phyloP scores from a whole-genome alignment of 1,140 invertebrate species.

The Pogonognathellus flavescens region DNA sequence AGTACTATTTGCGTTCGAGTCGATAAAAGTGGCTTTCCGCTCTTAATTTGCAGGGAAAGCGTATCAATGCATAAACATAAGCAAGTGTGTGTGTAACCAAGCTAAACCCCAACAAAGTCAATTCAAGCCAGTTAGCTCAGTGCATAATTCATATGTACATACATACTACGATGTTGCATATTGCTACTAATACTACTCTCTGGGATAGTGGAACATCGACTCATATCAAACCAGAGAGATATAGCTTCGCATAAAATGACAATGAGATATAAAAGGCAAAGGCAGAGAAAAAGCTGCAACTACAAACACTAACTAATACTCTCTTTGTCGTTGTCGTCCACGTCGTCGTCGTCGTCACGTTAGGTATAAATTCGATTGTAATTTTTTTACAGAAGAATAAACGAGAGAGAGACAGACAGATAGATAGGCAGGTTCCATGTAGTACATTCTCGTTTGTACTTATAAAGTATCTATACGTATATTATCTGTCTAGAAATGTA shows the following conservation, averaged over 20 bases:
- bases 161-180: neutral
- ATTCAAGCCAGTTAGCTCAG: neutral
- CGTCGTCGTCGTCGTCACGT: neutral
- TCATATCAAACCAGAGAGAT: too few species aligned
- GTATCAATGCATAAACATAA: slow-evolving; percentile 50
- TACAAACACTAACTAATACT: too few species aligned
- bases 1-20: slow-evolving; percentile 32
- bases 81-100: neutral
- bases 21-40: slow-evolving; percentile 55
- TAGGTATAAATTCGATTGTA: slow-evolving; percentile 11
- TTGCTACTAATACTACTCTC: too few species aligned
- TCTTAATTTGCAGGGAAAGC: slow-evolving; percentile 57
- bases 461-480: too few species aligned
- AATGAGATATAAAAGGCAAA: too few species aligned
- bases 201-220: too few species aligned
- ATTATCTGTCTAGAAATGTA: too few species aligned
- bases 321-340: too few species aligned
- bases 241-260: too few species aligned
- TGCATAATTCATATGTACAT: neutral
- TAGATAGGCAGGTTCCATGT: neutral
- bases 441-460: neutral
- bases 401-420: neutral
- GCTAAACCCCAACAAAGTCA: slow-evolving; percentile 7
- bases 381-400: slow-evolving; percentile 8
- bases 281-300: too few species aligned